These are phyloP conservation scores for Serripes groenlandicus DNA, from an alignment of 2,888 invertebrate species.

Conservation along the genomic window DNA sequence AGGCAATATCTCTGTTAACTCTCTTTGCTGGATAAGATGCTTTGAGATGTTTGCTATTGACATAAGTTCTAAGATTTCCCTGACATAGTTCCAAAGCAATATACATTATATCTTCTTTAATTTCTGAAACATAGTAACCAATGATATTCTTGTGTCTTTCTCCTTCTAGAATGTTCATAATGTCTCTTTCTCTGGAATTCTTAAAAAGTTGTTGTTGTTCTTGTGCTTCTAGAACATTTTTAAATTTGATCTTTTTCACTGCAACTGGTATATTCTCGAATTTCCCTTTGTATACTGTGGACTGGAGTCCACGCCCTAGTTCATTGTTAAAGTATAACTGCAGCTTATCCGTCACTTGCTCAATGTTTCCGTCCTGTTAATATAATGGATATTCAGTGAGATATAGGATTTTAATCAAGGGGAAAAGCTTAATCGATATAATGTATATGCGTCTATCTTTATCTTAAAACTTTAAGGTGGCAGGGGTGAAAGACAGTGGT, in stretches of 20 bases:
- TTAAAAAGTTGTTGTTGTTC: not conserved
- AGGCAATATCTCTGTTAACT: slow-evolving; percentile 5
- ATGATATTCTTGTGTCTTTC: slow-evolving; percentile 13
- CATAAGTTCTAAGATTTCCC: not conserved
- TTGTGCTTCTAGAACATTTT: slow-evolving; percentile 1
- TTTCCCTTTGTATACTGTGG: not conserved
- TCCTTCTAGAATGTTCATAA: slow-evolving; percentile 15
- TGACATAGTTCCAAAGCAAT: slow-evolving; percentile 21
- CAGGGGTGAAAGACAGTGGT: too few relatives aligned
- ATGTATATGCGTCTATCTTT: too few relatives aligned
- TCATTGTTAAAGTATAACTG: not conserved
- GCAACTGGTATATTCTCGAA: slow-evolving; percentile 4
- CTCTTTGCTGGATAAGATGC: not conserved
- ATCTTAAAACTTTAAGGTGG: too few relatives aligned
- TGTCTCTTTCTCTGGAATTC: not conserved
- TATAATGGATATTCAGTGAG: too few relatives aligned
- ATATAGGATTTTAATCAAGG: too few relatives aligned
- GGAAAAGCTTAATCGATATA: too few relatives aligned
- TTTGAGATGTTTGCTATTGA: not conserved
- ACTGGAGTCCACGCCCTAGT: not conserved
- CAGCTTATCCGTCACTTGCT: slow-evolving; percentile 7
- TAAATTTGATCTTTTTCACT: not conserved
- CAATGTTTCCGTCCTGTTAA: too few relatives aligned
- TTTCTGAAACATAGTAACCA: not conserved
- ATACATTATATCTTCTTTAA: not conserved